phyloP scores from a whole-genome alignment of 2,797 vertebrate species.

The Cuniculus paca region DNA sequence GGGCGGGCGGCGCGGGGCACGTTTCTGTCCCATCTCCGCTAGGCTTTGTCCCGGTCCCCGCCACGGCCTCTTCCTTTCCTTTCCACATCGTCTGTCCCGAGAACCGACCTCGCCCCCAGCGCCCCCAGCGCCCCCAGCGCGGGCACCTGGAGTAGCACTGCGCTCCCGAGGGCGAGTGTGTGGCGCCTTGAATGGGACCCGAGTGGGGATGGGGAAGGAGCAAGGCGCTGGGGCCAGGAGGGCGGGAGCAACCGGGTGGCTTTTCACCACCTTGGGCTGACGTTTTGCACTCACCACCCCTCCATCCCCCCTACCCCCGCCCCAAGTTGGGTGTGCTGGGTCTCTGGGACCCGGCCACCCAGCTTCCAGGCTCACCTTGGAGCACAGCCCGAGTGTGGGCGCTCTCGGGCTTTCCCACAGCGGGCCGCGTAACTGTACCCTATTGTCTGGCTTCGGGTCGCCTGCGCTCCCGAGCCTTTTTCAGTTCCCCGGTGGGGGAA shows the following conservation, averaged over 20 bases:
- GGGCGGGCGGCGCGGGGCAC: background rate
- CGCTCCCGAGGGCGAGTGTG: background rate
- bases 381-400: background rate
- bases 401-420: background rate
- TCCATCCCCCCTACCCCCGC: too few species aligned
- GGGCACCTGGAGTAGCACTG: background rate
- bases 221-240: background rate
- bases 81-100: background rate
- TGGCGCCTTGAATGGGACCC: background rate
- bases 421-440: constrained; percentile 46
- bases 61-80: background rate
- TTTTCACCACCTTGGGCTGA: background rate
- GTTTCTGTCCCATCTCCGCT: background rate
- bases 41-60: constrained; percentile 64
- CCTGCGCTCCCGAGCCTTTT: constrained; percentile 1
- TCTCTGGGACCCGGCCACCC: background rate
- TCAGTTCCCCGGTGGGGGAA: constrained; percentile 61
- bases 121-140: background rate
- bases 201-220: background rate
- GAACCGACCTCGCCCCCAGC: background rate
- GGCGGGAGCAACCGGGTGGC: background rate
- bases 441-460: constrained; percentile 66
- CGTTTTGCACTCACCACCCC: background rate
- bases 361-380: constrained; percentile 14
- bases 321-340: constrained; percentile 8